phyloP scores from a whole-genome alignment of 2,113 vertebrate genomes.

The Gallinago undulata region DNA sequence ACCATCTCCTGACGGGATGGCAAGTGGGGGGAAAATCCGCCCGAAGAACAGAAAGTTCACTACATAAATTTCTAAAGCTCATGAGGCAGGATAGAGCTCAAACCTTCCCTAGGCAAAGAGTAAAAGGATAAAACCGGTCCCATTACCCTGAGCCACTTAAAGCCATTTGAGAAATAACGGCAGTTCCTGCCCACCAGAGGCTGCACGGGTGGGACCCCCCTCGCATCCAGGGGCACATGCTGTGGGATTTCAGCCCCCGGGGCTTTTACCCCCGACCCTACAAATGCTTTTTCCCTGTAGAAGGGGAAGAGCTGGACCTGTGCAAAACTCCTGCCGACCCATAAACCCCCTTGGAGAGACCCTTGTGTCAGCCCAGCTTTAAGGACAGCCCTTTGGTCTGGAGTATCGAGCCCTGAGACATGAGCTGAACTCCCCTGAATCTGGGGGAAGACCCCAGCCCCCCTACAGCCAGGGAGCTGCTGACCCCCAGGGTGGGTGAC shows the following conservation, averaged over 20 bases:
- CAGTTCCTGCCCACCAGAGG: not conserved
- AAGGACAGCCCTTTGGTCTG: not conserved
- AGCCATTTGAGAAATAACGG: not conserved
- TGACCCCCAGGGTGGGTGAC: not conserved
- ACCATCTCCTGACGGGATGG: not conserved
- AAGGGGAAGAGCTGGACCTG: not conserved
- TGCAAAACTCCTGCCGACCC: not conserved
- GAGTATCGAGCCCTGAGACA: not conserved
- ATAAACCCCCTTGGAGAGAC: not conserved
- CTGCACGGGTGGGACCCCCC: fast-evolving
- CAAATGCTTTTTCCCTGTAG: fast-evolving
- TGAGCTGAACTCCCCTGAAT: not conserved
- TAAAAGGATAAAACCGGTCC: not conserved
- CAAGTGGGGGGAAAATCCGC: not conserved
- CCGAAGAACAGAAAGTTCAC: not conserved
- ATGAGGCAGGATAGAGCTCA: not conserved
- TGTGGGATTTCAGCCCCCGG: fast-evolving
- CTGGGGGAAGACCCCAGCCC: not conserved
- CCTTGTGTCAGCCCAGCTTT: not conserved
- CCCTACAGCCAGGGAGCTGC: not conserved
- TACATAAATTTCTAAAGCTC: not conserved
- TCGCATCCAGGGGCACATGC: not conserved
- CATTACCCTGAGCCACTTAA: not conserved
- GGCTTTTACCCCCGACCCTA: fast-evolving
- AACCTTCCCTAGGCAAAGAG: not conserved